These are phyloP conservation scores for Amphibalanus amphitrite DNA, from an alignment of 1,140 invertebrate genomes.

Conservation along the genomic window DNA sequence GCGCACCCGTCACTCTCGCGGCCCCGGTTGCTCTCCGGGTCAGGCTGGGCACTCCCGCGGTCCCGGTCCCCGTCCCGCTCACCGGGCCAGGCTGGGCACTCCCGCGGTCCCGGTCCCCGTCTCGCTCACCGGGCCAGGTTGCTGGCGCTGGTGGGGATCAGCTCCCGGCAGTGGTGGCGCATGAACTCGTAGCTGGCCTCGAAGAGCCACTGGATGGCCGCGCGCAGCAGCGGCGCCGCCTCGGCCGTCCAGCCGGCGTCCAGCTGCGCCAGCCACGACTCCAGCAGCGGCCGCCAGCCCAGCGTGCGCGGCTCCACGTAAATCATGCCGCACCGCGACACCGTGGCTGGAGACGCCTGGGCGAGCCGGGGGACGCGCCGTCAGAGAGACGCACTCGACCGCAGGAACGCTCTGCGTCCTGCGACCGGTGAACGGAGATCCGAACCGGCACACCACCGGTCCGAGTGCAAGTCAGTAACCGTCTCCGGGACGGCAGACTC, in stretches of 20 bases:
- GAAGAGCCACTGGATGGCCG: conserved; percentile 24
- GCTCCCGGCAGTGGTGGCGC: conserved; percentile 33
- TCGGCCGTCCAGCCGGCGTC: neutral
- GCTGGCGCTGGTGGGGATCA: conserved; percentile 52
- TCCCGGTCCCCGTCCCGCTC: too few relatives aligned
- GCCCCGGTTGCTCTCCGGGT: too few relatives aligned
- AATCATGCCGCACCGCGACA: conserved; percentile 88
- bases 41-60: too few relatives aligned
- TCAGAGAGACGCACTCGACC: too few relatives aligned
- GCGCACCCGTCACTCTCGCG: too few relatives aligned
- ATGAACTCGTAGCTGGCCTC: conserved; percentile 41
- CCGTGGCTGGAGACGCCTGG: conserved; percentile 77
- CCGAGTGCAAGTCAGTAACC: neutral
- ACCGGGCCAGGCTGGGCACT: too few relatives aligned
- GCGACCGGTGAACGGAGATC: too few relatives aligned
- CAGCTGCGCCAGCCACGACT: conserved; percentile 7
- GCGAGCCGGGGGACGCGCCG: too few relatives aligned
- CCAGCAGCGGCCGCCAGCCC: conserved; percentile 58
- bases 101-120: too few relatives aligned
- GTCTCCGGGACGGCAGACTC: too few relatives aligned
- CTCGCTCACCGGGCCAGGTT: conserved; percentile 33
- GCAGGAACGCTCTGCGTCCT: too few relatives aligned
- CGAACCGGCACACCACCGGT: too few relatives aligned
- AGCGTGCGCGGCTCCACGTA: conserved; percentile 72
- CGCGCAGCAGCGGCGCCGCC: neutral